A percentile compares a stretch with the other conserved stretches of the same genome.
These are phyloP conservation scores for Osmoderma eremita DNA, from an alignment of 2,888 invertebrate genomes.

Conservation along the genomic window DNA sequence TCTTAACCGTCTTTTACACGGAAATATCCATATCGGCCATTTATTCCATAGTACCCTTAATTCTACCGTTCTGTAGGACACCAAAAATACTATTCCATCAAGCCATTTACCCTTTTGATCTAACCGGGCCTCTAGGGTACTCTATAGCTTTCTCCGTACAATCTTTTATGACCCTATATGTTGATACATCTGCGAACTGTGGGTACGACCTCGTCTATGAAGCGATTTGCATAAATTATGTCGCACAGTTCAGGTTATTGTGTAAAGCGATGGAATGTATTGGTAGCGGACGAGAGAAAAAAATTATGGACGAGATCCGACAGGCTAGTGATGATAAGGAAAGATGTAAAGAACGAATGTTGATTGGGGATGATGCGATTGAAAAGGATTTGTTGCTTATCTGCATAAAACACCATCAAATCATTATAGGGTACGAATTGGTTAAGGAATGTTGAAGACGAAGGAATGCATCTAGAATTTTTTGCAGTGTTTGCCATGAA, in stretches of 20 bases:
- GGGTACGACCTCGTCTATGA: constrained; percentile 46
- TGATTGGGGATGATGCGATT: constrained; percentile 20
- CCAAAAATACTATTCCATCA: constrained; percentile 41
- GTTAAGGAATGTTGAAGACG: neutral
- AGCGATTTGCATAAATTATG: constrained; percentile 42
- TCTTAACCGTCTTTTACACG: constrained; percentile 29
- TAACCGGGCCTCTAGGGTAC: constrained; percentile 40
- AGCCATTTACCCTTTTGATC: constrained; percentile 45
- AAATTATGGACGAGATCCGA: constrained; percentile 13
- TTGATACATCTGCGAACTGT: constrained; percentile 40
- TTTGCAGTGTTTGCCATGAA: constrained; percentile 42
- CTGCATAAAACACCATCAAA: constrained; percentile 46
- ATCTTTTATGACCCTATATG: constrained; percentile 38
- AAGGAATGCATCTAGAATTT: neutral
- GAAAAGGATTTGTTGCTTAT: constrained; percentile 38
- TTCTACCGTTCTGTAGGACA: constrained; percentile 39
- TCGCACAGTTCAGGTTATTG: constrained; percentile 45
- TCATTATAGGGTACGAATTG: constrained; percentile 42
- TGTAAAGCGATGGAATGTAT: constrained; percentile 36
- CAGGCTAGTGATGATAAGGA: neutral
- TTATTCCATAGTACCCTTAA: constrained; percentile 40
- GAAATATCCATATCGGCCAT: constrained; percentile 29
- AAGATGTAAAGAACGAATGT: constrained; percentile 19
- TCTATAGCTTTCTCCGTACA: constrained; percentile 45
- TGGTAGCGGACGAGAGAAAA: constrained; percentile 36